Evolutionary conservation across 2,888 invertebrate species (phyloP), one percentile per base, ranked within the genome.

Genomic region (Drosophila siamana): DNA sequence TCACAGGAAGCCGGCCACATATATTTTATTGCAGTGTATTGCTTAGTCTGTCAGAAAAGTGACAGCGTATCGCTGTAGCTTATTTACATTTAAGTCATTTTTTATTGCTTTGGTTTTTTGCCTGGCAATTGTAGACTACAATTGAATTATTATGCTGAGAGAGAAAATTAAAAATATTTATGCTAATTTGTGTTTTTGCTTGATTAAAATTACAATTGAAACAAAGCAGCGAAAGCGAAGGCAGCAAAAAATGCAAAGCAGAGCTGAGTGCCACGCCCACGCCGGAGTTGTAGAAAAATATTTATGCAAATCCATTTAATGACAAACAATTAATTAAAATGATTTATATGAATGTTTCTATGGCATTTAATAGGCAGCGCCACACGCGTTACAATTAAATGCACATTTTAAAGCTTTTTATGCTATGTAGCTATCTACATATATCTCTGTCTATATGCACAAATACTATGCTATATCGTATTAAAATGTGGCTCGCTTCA

Each of bases 241-340:
- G 7, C 19, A 5, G 30, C 26, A 50, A 41, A 38, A 43, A n/a
- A 16, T 19, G 3, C 19, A 33, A 26, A 28, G 11, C 33, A 40
- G 33, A 48, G 13, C 30, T n/a, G 28, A 38, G 19, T 19, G 50
- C 48, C 6, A 48, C 33, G 22, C 55, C 43, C 55, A 51, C 24
- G 24, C 22, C 6, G 13, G 11, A 19, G 40, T n/a, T n/a, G n/a
- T 40, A 19, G 8, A 67, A 69, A 82, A 83, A 79, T 83, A 73
- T 76, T 80, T 88, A 86, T 83, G 86, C 72, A 88, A 88, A 85
- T 86, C 86, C 69, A 88, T 88, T 86, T 69, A 85, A 84, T 81
- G 85, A 78, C 81, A 88, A 85, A 88, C 84, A 85, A 85, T 85
- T 85, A 86, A 88, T 85, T 84, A 86, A 84, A 88, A 88, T 85